Base-by-base conservation (phyloP, 2,888 invertebrate genomes). In the Aromia moschata region DNA sequence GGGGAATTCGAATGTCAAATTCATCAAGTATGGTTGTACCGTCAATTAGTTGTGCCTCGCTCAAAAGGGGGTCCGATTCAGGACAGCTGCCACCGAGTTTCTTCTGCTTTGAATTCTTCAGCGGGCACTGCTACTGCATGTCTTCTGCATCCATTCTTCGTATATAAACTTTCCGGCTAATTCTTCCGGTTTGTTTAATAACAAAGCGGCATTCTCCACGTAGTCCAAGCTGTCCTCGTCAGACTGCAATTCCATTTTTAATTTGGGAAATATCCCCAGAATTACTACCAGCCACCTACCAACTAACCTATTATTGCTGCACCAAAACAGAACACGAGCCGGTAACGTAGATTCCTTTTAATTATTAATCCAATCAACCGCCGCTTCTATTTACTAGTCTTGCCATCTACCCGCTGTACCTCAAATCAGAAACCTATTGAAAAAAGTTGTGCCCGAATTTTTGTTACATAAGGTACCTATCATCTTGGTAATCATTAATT, bases 41-140 rank as follows among this genome's bases (percentile, higher is more conserved):
- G 30, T 56, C 56, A 30, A 49, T 41, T 7, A 49, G 12, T 33
- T 56, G 56, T 1, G 36, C 56, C 37, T 56, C 56, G 25, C 56
- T 56, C 31, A 56, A 41, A 18, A 49, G 49, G 9, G 56, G 56
- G 33, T 56, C 56, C 14, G 43, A 41, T 12, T 43, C 49, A 20
- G 43, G 40, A 1, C 17, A 47, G 11, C 45, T 25, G 12, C 20
- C 14, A 11, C 30, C 38, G 7, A n/a, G 25, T 15, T 30, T 14
- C 15, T 9, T 17, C 38, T 2, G 38, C 15, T 2, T 15, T 18
- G 10, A 20, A 5, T 1, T 11, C n/a, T 18, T 47, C 46, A n/a
- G n/a, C n/a, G n/a, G n/a, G n/a, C n/a, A n/a, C n/a, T n/a, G 25
- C 7, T 25, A 25, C 25, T 25, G n/a, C n/a, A n/a, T n/a, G n/a